Evolutionary conservation across 37 sponge, comb jelly and placozoan species (phyloP).

Genomic region (Aplysina aerophoba): DNA sequence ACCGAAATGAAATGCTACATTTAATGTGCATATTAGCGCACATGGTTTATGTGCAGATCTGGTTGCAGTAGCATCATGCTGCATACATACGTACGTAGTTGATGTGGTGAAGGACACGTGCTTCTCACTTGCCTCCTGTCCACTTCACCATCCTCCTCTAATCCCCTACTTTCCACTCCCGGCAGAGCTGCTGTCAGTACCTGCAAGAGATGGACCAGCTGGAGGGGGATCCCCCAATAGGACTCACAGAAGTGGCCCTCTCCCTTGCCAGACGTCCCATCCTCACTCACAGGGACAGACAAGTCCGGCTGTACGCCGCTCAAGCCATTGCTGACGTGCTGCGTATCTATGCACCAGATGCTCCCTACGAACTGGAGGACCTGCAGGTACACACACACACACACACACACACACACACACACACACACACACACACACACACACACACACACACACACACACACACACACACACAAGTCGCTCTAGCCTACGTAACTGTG

Average conservation of each 20-base stretch:
- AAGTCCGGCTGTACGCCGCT: conserved; percentile 66
- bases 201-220: conserved; percentile 6
- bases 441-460: not conserved
- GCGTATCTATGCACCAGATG: conserved; percentile 79
- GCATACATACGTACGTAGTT: too few species aligned
- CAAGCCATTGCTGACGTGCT: conserved; percentile 78
- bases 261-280: not conserved
- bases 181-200: conserved; percentile 1
- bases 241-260: conserved; percentile 6
- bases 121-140: too few species aligned
- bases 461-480: not conserved
- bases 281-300: conserved; percentile 42
- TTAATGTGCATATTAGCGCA: too few species aligned
- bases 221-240: conserved; percentile 20
- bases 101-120: too few species aligned
- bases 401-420: too few species aligned
- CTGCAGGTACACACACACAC: conserved; percentile 49
- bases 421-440: not conserved
- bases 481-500: too few species aligned
- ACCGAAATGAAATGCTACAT: too few species aligned
- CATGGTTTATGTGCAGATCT: too few species aligned
- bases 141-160: too few species aligned
- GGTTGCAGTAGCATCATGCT: too few species aligned
- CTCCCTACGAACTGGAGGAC: conserved; percentile 81
- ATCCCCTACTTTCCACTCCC: too few species aligned